Conservation (phyloP, 2,113 vertebrate species). For the Microtus montanus region DNA sequence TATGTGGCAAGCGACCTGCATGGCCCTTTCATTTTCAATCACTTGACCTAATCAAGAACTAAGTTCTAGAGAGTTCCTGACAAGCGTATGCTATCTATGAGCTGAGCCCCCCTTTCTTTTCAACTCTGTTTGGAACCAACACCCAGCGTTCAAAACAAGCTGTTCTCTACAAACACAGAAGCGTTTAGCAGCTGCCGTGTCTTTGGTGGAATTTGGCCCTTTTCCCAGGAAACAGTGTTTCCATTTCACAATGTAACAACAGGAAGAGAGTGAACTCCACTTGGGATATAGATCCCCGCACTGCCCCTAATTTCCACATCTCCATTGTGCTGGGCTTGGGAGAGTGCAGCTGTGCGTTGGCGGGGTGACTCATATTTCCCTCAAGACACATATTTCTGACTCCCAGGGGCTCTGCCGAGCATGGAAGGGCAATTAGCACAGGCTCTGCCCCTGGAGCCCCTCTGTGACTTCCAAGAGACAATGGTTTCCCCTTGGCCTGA, state of each 20-base stretch:
- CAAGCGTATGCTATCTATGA: not conserved
- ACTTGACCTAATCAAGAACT: not conserved
- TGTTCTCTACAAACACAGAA: not conserved
- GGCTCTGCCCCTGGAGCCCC: not conserved
- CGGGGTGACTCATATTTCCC: slow-evolving; percentile 53
- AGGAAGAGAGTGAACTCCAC: slow-evolving; percentile 56
- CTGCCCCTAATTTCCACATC: slow-evolving; percentile 10
- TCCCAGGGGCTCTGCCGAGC: slow-evolving; percentile 32
- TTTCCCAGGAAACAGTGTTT: slow-evolving; percentile 58
- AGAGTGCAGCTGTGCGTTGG: slow-evolving; percentile 49
- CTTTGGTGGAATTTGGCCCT: not conserved
- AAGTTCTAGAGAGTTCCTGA: not conserved
- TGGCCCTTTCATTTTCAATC: not conserved
- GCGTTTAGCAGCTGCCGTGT: slow-evolving; percentile 21
- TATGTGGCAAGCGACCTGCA: not conserved
- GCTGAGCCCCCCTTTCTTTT: not conserved
- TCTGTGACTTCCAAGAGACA: not conserved
- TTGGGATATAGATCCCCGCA: not conserved
- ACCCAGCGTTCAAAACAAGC: slow-evolving; percentile 30
- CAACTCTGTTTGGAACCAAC: slow-evolving; percentile 14
- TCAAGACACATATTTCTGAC: slow-evolving; percentile 1
- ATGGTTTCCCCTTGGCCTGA: slow-evolving; percentile 23
- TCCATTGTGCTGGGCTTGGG: slow-evolving; percentile 30
- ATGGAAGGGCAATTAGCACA: slow-evolving; percentile 19
- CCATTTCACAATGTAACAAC: slow-evolving; percentile 30